Conservation (phyloP, 30 jellyfish, hydroid and myxozoan genomes). For the Sanderia malayensis region DNA sequence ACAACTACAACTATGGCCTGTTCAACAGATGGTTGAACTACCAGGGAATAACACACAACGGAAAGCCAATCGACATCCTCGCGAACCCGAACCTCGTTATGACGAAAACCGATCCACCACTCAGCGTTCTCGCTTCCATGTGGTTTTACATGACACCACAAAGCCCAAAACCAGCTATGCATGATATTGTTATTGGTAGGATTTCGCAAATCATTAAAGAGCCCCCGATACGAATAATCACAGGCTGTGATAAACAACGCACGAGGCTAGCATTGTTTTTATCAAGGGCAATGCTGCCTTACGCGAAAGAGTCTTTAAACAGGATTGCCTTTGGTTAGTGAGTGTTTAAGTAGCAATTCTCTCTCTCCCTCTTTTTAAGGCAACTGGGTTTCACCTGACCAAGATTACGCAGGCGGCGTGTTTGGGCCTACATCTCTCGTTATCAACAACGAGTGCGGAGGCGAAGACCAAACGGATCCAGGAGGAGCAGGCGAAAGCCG, state of each 20-base stretch:
- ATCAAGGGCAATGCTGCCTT: no score
- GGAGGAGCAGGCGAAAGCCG: slow-evolving; percentile 98
- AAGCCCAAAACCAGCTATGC: slow-evolving; percentile 96
- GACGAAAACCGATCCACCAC: slow-evolving; percentile 93
- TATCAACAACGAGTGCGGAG: slow-evolving; percentile 90
- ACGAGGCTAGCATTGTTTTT: no score
- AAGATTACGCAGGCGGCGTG: slow-evolving; percentile 80
- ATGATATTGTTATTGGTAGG: slow-evolving; percentile 85
- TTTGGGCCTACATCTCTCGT: slow-evolving; percentile 94
- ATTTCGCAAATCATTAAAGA: background rate
- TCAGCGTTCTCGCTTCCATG: slow-evolving; percentile 89
- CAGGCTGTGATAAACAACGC: no score
- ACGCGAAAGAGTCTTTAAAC: no score
- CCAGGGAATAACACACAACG: slow-evolving; percentile 81
- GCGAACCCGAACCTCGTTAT: slow-evolving; percentile 78
- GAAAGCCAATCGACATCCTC: slow-evolving; percentile 74
- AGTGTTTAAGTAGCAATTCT: no score
- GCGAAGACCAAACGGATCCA: slow-evolving; percentile 82
- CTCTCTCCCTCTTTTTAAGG: slow-evolving; percentile 26
- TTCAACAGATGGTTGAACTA: slow-evolving; percentile 81
- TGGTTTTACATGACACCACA: slow-evolving; percentile 97
- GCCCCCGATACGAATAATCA: no score
- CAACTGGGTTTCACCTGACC: slow-evolving; percentile 95
- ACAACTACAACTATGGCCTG: slow-evolving; percentile 85
- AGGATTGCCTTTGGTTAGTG: no score